phyloP scores from a whole-genome alignment of 2,113 vertebrate genomes.

The Aptenodytes patagonicus region DNA sequence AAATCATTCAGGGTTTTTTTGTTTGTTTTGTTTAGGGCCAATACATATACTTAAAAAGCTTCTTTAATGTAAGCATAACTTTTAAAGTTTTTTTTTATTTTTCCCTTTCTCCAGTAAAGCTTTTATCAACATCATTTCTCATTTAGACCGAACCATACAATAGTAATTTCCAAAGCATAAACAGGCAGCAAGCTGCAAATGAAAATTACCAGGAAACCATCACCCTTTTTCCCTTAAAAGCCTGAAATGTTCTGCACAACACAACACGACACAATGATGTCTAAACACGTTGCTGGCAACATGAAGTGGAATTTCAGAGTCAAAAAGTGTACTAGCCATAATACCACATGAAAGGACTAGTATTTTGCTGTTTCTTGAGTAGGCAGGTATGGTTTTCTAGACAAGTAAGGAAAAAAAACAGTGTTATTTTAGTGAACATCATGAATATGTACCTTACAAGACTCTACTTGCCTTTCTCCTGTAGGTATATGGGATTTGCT shows the following conservation, averaged over 20 bases:
- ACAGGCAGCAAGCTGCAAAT: not conserved
- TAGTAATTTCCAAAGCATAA: not conserved
- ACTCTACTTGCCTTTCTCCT: not conserved
- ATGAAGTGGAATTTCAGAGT: not conserved
- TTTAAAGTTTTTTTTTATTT: not conserved
- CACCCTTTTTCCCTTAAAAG: not conserved
- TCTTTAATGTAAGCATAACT: not conserved
- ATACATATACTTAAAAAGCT: not conserved
- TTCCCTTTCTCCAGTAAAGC: not conserved
- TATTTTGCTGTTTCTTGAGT: not conserved
- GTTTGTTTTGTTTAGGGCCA: not conserved
- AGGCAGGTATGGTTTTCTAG: not conserved
- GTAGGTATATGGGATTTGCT: not conserved
- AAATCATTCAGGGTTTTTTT: rapidly evolving
- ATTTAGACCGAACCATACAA: not conserved
- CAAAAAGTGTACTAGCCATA: not conserved
- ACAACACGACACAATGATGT: not conserved
- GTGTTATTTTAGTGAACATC: not conserved
- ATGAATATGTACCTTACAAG: not conserved
- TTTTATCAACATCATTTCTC: not conserved
- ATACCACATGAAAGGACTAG: not conserved
- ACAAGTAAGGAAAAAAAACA: not conserved
- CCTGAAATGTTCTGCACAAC: not conserved
- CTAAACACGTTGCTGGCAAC: not conserved
- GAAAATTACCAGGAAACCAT: not conserved